phyloP scores from a whole-genome alignment of 1,140 invertebrate genomes.

The Magallana ariakensis region DNA sequence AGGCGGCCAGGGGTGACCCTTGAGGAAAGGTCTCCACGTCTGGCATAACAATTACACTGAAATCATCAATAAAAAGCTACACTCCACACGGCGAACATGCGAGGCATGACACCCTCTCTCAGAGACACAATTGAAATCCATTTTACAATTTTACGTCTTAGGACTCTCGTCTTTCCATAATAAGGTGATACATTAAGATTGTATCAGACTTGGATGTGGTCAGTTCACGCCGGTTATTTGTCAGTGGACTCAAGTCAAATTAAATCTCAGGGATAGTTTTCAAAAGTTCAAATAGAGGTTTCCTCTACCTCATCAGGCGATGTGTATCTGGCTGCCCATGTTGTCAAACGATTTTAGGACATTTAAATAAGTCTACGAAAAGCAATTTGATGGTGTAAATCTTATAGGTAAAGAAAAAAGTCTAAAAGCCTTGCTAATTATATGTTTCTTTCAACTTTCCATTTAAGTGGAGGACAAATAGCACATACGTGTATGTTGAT shows the following conservation, averaged over 20 bases:
- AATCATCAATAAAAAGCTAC: not conserved
- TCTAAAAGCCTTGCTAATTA: too few relatives aligned
- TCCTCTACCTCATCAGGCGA: not conserved
- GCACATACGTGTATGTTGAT: too few relatives aligned
- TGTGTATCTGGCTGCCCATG: not conserved
- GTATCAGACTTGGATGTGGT: slow-evolving; percentile 4
- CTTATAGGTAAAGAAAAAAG: not conserved
- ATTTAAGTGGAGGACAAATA: too few relatives aligned
- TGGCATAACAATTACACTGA: slow-evolving; percentile 25
- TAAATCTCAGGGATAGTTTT: slow-evolving; percentile 20
- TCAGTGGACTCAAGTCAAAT: slow-evolving; percentile 23
- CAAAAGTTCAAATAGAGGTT: slow-evolving; percentile 11
- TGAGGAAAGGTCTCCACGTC: not conserved
- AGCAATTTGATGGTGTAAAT: slow-evolving; percentile 11
- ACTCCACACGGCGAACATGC: not conserved
- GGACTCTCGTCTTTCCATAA: not conserved
- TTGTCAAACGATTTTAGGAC: not conserved
- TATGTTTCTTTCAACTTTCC: too few relatives aligned
- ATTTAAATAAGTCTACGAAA: slow-evolving; percentile 23
- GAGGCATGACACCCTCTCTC: slow-evolving; percentile 9
- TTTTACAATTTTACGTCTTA: slow-evolving; percentile 35
- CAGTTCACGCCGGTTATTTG: slow-evolving; percentile 5
- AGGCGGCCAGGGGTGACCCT: not conserved
- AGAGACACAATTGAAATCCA: slow-evolving; percentile 3
- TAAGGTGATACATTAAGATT: slow-evolving; percentile 26